Evolutionary conservation across 2,888 invertebrate genomes (phyloP), one percentile per base, ranked within the genome.

Genomic region (Folsomia candida): DNA sequence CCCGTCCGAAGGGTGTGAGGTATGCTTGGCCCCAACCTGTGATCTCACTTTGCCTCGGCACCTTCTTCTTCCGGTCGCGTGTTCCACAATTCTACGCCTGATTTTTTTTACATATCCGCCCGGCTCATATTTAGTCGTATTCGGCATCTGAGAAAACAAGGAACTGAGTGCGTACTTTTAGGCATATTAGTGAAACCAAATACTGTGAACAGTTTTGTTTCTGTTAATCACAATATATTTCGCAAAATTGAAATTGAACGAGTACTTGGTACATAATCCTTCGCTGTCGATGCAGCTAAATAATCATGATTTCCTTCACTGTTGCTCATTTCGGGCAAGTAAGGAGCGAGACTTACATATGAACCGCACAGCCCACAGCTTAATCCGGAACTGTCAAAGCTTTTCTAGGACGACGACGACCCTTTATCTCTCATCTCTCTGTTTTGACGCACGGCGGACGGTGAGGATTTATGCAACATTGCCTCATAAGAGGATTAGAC

Each of bases 381-480:
- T 37, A 37, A 37, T 37, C 37, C 37, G 37, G 37, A 37, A 37
- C 37, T 37, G 37, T 37, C 37, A 37, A 37, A 14, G 37, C 4
- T 37, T 14, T n/a, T n/a, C n/a, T n/a, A n/a, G n/a, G n/a, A n/a
- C n/a, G n/a, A n/a, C 6, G 37, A 37, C 37, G 37, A 37, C 37
- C 37, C 37, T 37, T 37, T 14, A 37, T 37, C 6, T 9, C 6
- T 37, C 37, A 37, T 65, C 61, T 27, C 58, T 58, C 59, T 71
- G 71, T 71, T 65, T 63, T 71, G 64, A 65, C 54, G 65, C 27
- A 24, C 54, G 54, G 27, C 68, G 71, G 68, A 71, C 68, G 71
- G 64, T 60, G 29, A 65, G 65, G 71, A 71, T 71, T 71, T 37
- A 37, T 37, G 66, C 18, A 51, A 60, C 29, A 24, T 59, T 54